Percentiles rank a stretch among this genome's conserved stretches.
Evolutionary conservation across 2,113 vertebrate genomes (phyloP).

Genomic region (Equus przewalskii): DNA sequence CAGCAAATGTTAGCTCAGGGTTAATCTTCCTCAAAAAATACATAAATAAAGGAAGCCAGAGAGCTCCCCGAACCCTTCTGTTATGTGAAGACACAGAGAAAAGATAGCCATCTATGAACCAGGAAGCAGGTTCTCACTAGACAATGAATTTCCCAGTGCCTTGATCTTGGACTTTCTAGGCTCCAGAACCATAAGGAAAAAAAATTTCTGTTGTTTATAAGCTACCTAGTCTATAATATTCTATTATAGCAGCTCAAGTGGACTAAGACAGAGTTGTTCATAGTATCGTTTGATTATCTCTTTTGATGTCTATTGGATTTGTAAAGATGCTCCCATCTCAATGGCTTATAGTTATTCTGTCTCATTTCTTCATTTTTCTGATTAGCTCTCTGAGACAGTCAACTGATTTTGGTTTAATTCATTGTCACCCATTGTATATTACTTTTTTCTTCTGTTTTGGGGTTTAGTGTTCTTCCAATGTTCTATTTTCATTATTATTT

Average conservation of each 20-base stretch:
- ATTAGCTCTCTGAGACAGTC: constrained; percentile 5
- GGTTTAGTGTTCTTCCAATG: not conserved
- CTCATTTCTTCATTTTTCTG: constrained; percentile 13
- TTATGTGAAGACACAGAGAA: not conserved
- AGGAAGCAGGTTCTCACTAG: not conserved
- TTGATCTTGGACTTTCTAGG: not conserved
- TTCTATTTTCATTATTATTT: not conserved
- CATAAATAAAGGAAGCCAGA: not conserved
- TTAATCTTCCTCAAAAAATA: too few relatives aligned
- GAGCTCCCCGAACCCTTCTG: not conserved
- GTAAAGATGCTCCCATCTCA: not conserved
- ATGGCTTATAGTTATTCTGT: not conserved
- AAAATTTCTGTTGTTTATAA: constrained; percentile 3
- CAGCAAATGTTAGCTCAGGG: too few relatives aligned
- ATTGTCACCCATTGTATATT: not conserved
- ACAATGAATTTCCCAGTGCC: not conserved
- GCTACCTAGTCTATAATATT: not conserved
- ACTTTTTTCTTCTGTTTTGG: not conserved
- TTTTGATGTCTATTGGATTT: not conserved
- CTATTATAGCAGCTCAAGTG: not conserved
- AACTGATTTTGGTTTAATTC: not conserved
- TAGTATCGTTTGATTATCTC: not conserved
- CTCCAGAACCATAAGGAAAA: not conserved
- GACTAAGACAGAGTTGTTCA: not conserved
- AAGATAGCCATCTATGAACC: not conserved